These are phyloP conservation scores for Chionoecetes opilio DNA, from an alignment of 1,140 invertebrate genomes.

Conservation along the genomic window DNA sequence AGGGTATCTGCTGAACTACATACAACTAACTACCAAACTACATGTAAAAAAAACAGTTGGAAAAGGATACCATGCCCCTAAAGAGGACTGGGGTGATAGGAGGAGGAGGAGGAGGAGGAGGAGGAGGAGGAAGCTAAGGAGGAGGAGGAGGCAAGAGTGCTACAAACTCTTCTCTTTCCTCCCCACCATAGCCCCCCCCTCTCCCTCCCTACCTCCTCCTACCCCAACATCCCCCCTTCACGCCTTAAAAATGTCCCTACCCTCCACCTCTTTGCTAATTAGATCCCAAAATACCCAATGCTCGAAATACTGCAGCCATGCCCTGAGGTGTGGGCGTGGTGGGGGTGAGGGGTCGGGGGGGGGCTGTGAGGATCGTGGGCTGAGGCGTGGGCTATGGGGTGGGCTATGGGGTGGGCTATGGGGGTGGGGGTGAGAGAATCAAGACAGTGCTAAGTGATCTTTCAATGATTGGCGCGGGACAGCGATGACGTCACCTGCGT, in stretches of 20 bases:
- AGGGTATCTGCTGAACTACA: too few relatives aligned
- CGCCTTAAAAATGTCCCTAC: background rate
- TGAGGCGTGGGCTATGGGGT: background rate
- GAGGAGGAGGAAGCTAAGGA: too few relatives aligned
- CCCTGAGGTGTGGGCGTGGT: background rate
- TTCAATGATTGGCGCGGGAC: background rate
- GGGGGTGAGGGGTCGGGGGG: background rate
- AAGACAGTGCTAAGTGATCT: background rate
- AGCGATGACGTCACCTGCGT: background rate
- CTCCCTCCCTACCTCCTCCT: background rate
- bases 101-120: too few relatives aligned
- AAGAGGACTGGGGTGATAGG: too few relatives aligned
- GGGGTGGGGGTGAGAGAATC: background rate
- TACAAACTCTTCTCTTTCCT: background rate
- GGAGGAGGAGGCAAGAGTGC: background rate
- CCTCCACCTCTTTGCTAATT: conserved; percentile 16
- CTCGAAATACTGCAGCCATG: conserved; percentile 3
- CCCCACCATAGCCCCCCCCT: background rate
- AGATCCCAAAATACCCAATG: background rate
- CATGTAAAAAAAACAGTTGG: too few relatives aligned
- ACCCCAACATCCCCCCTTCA: background rate
- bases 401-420: background rate
- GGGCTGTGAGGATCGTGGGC: too few relatives aligned
- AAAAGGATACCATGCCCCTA: too few relatives aligned
- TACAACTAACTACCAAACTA: too few relatives aligned